Percentiles rank a stretch among this genome's conserved stretches.
Evolutionary conservation across 2,888 invertebrate genomes (phyloP).

Genomic region (Caenorhabditis panamensis): DNA sequence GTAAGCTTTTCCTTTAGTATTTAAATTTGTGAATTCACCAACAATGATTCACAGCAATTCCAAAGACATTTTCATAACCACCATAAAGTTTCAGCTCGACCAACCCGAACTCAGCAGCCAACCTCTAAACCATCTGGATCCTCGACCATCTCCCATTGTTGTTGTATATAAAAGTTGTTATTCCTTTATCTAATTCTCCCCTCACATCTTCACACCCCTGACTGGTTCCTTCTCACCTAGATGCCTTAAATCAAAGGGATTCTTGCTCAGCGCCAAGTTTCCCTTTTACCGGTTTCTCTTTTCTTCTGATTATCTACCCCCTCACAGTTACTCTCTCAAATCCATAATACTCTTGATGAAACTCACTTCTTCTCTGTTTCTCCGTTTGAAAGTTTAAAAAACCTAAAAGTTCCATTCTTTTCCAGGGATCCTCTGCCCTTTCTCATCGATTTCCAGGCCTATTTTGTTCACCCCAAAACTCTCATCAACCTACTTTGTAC

Average conservation of each 20-base stretch:
- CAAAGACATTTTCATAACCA: background rate
- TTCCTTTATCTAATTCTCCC: background rate
- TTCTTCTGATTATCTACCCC: background rate
- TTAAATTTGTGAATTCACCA: background rate
- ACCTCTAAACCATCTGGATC: conserved; percentile 63
- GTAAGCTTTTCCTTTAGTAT: too few species aligned
- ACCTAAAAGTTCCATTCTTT: conserved; percentile 17
- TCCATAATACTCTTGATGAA: conserved; percentile 43
- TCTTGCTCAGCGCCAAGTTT: background rate
- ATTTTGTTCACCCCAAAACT: background rate
- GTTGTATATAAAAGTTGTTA: conserved; percentile 25
- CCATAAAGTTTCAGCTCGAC: conserved; percentile 68
- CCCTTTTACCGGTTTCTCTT: conserved; percentile 24
- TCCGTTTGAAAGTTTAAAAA: background rate
- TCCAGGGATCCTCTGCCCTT: conserved; percentile 7
- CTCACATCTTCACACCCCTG: conserved; percentile 10
- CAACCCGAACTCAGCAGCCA: conserved; percentile 74
- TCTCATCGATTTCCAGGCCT: conserved; percentile 1
- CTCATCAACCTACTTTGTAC: conserved; percentile 1
- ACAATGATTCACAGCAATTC: background rate
- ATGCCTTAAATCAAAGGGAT: conserved; percentile 29
- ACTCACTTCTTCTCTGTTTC: background rate
- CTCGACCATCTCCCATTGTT: conserved; percentile 19
- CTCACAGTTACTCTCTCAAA: conserved; percentile 1
- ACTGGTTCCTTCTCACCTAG: conserved; percentile 11